These are phyloP conservation scores for Laothoe populi DNA, from an alignment of 2,888 invertebrate genomes.

Conservation along the genomic window DNA sequence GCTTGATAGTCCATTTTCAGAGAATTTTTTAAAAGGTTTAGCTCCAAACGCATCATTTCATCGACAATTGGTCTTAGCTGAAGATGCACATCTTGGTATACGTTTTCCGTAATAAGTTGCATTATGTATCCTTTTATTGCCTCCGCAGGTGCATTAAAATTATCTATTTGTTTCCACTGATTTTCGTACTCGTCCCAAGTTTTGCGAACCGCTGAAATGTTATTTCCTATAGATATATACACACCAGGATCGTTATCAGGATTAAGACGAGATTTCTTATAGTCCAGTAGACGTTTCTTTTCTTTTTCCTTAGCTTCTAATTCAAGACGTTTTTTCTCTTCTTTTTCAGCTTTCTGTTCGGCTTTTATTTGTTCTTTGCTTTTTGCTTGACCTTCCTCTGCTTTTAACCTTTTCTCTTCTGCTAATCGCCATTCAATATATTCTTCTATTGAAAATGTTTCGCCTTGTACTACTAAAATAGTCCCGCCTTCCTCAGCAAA, in stretches of 20 bases:
- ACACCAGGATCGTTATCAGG: conserved; percentile 76
- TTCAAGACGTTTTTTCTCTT: conserved; percentile 68
- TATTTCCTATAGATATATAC: conserved; percentile 56
- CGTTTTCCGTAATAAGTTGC: conserved; percentile 87
- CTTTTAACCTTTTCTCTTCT: conserved; percentile 68
- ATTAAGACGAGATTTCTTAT: conserved; percentile 74
- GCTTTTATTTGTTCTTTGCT: conserved; percentile 76
- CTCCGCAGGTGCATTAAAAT: conserved; percentile 79
- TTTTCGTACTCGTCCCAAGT: conserved; percentile 65
- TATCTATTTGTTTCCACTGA: conserved; percentile 69
- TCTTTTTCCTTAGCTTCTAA: conserved; percentile 64
- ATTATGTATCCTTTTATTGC: conserved; percentile 86
- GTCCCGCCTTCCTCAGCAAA: conserved; percentile 89
- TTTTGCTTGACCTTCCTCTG: conserved; percentile 62
- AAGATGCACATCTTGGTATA: conserved; percentile 86
- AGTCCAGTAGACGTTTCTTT: conserved; percentile 70
- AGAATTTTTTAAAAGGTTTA: conserved; percentile 81
- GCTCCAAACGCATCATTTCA: conserved; percentile 86
- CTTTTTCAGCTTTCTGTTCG: conserved; percentile 66
- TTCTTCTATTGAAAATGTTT: conserved; percentile 86
- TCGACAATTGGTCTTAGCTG: conserved; percentile 89
- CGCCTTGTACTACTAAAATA: conserved; percentile 83
- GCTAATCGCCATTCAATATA: conserved; percentile 72
- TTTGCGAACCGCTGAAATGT: conserved; percentile 48
- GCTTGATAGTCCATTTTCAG: conserved; percentile 68